These are phyloP conservation scores for Eilema caniola DNA, from an alignment of 2,888 invertebrate species.

Conservation along the genomic window DNA sequence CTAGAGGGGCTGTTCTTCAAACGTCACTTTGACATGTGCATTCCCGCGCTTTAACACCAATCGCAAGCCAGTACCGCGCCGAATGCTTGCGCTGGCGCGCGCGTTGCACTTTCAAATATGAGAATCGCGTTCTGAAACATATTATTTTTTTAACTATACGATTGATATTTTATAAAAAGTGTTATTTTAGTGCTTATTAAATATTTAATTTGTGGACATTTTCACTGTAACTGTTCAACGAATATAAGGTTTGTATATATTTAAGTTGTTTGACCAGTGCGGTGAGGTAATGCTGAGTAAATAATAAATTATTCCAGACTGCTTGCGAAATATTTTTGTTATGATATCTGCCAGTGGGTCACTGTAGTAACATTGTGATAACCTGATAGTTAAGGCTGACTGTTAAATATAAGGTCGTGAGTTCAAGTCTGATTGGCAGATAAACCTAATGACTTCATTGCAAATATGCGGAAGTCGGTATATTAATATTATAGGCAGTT, in stretches of 20 bases:
- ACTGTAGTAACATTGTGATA: constrained; percentile 27
- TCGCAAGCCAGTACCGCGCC: constrained; percentile 71
- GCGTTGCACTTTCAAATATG: constrained; percentile 59
- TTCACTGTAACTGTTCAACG: constrained; percentile 29
- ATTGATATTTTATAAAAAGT: constrained; percentile 44
- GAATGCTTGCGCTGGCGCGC: constrained; percentile 66
- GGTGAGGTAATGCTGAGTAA: constrained; percentile 62
- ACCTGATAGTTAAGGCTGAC: constrained; percentile 8
- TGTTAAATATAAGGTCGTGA: background rate
- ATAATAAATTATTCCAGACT: constrained; percentile 56
- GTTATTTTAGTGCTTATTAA: constrained; percentile 33
- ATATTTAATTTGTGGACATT: constrained; percentile 23
- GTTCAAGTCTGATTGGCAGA: background rate
- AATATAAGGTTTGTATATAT: constrained; percentile 63
- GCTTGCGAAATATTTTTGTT: constrained; percentile 69
- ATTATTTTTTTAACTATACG: constrained; percentile 20
- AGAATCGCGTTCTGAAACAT: constrained; percentile 41
- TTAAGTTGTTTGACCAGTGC: constrained; percentile 43
- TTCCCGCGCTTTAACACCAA: constrained; percentile 77
- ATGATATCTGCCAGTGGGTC: constrained; percentile 50
- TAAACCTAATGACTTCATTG: background rate
- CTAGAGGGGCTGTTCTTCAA: no score
- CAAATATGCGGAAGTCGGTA: background rate
- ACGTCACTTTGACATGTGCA: constrained; percentile 67
- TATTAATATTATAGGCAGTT: background rate